A percentile compares a stretch with the other conserved stretches of the same genome.
Evolutionary conservation across 2,113 vertebrate genomes (phyloP).

Genomic region (Sturnus vulgaris): DNA sequence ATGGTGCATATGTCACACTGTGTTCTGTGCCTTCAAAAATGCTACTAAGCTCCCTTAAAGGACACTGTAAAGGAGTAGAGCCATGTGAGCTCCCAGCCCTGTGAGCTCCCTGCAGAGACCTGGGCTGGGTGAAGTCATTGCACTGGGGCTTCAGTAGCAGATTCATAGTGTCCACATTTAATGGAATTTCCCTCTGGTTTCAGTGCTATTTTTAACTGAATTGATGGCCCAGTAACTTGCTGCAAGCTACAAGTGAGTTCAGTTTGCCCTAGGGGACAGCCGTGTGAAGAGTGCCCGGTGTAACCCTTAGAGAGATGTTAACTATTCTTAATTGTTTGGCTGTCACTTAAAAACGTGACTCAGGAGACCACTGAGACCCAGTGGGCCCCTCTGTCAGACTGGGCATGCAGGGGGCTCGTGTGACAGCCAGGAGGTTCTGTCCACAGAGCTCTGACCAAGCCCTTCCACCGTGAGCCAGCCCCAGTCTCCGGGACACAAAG

Average conservation of each 20-base stretch:
- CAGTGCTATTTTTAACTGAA: background rate
- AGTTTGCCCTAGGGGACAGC: background rate
- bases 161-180: background rate
- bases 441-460: background rate
- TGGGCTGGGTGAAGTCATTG: background rate
- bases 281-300: background rate
- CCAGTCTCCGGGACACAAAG: too few species aligned
- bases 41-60: background rate
- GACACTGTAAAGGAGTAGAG: background rate
- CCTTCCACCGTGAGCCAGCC: background rate
- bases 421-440: background rate
- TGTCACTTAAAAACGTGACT: background rate
- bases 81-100: background rate
- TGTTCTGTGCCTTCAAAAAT: background rate
- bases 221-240: background rate
- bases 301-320: background rate
- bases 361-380: accelerated
- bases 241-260: background rate
- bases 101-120: background rate
- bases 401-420: accelerated
- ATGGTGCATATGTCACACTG: accelerated
- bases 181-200: background rate
- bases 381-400: background rate
- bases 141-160: background rate
- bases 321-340: background rate